Percentiles rank a stretch among this genome's conserved stretches.
These are phyloP conservation scores for Vulpes vulpes DNA, from an alignment of 2,113 vertebrate species.

Conservation along the genomic window DNA sequence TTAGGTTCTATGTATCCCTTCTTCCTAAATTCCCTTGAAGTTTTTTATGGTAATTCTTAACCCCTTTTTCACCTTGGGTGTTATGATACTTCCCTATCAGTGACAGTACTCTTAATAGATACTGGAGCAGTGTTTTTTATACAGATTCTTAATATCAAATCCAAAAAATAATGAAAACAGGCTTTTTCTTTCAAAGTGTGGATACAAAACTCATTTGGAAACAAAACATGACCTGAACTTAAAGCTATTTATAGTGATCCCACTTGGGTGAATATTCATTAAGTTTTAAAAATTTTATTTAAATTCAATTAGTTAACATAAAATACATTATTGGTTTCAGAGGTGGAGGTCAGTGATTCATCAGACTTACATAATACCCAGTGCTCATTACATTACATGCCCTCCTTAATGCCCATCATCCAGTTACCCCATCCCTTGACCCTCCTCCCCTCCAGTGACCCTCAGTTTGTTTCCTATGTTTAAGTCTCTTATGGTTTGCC, in stretches of 20 bases:
- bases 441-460: too few species aligned
- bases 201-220: neutral
- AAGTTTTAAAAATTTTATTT: neutral
- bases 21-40: neutral
- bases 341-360: too few species aligned
- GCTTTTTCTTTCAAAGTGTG: neutral
- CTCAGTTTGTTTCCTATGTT: too few species aligned
- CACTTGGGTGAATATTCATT: neutral
- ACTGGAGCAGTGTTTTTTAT: neutral
- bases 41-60: neutral
- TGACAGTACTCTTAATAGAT: neutral
- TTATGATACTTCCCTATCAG: neutral
- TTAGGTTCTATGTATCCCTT: neutral
- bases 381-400: too few species aligned
- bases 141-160: neutral
- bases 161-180: neutral
- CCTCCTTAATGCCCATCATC: too few species aligned
- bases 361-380: too few species aligned
- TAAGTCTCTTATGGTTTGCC: too few species aligned
- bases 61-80: neutral
- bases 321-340: too few species aligned
- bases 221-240: neutral
- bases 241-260: neutral
- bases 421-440: too few species aligned
- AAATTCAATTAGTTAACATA: too few species aligned